Base-by-base conservation (phyloP, 1,140 invertebrate genomes). In the Solen grandis region DNA sequence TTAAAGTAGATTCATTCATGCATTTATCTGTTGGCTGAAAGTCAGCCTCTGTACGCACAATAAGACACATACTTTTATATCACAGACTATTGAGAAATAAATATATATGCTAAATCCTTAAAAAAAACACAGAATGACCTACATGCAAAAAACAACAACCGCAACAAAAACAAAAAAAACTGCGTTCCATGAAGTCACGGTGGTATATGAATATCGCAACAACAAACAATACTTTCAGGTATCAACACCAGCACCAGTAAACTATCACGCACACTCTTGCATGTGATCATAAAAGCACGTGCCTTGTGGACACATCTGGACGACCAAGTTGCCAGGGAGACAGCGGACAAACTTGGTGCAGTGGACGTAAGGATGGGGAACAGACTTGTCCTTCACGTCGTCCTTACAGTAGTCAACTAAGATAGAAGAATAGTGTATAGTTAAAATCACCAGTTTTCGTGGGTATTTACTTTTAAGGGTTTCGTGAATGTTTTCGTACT, bases 281-380 rank as follows among this genome's bases (percentile, higher is more conserved):
- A 5, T 35, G 14, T 33, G 33, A 14, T 62, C 46, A 29, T 27
- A 38, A 31, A 80, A 80, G 29, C 77, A 80, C 16, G 77, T 80
- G 5, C 77, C 77, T 2, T 22, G 31, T 0, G 77, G 77, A 55
- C 77, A 80, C 2, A n/a, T 14, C 41, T 80, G 69, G 19, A 80
- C 68, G 0, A 65, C 68, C 19, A 80, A 25, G 22, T 73, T 60
- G 5, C 68, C 68, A 2, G 77, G 31, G 29, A 63, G 59, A 73
- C 77, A 80, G 0, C 77, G 36, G 19, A 80, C 41, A 63, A 36
- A 80, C 59, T 72, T 80, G 5, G 22, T 19, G 33, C 77, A 80
- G 0, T 25, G 55, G 13, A 36, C 63, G 60, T 80, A 80, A 0
- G 77, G 77, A 41, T 80, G 77, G 25, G 57, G 57, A 13, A 80